A percentile compares a stretch with the other conserved stretches of the same genome.
Evolutionary conservation across 2,888 invertebrate genomes (phyloP).

Genomic region (Tolmerus cingulatus): DNA sequence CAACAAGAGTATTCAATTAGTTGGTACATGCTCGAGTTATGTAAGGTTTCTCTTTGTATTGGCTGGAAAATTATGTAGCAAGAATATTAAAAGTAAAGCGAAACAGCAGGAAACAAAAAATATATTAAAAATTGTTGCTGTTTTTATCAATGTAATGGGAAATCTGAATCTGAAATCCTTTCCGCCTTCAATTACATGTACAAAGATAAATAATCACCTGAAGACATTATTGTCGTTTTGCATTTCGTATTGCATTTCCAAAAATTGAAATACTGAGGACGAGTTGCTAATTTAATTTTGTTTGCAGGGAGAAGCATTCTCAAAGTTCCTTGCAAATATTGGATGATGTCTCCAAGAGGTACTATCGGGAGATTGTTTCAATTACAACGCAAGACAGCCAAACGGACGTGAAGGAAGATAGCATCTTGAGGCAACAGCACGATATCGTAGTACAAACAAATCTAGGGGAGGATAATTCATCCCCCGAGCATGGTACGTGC

Average conservation of each 20-base stretch:
- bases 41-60: no score
- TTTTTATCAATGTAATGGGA: no score
- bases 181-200: not conserved
- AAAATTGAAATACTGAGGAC: not conserved
- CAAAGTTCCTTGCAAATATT: conserved; percentile 62
- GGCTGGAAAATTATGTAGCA: no score
- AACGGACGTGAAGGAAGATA: conserved; percentile 61
- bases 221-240: not conserved
- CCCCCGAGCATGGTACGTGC: conserved; percentile 64
- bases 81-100: no score
- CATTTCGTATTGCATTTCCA: not conserved
- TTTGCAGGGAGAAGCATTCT: conserved; percentile 60
- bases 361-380: conserved; percentile 61
- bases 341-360: conserved; percentile 61
- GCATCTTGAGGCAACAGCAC: conserved; percentile 59
- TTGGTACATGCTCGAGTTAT: no score
- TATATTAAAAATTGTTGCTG: no score
- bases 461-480: conserved; percentile 52
- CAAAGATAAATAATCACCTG: not conserved
- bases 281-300: not conserved
- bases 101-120: no score
- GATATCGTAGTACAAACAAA: conserved; percentile 61
- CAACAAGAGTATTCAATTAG: no score
- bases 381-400: conserved; percentile 58
- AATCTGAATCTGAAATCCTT: no score